Conservation (phyloP, 2,888 invertebrate genomes). For the Gonocerus acuteangulatus region DNA sequence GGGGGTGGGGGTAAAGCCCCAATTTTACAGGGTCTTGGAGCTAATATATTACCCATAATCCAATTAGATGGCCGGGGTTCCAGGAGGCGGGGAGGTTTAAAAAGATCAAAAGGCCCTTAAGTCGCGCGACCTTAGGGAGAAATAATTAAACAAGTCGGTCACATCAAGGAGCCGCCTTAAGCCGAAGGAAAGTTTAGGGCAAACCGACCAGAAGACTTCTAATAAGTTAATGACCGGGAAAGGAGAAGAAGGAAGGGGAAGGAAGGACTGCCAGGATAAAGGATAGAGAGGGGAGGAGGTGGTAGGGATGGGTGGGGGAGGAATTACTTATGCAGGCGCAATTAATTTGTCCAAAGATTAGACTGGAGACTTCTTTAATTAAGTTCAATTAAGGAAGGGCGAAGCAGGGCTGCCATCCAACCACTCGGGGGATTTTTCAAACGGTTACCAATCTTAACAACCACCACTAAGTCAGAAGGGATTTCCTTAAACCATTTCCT, state of each 20-base stretch:
- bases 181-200: conserved; percentile 24
- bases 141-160: conserved; percentile 37
- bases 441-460: no score
- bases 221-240: conserved; percentile 38
- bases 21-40: conserved; percentile 27
- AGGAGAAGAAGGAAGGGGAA: conserved; percentile 27
- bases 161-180: conserved; percentile 33
- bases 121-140: conserved; percentile 6
- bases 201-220: conserved; percentile 30
- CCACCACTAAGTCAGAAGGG: no score
- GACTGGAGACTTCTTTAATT: conserved; percentile 38
- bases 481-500: no score
- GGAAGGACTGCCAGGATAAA: conserved; percentile 15
- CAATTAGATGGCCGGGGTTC: conserved; percentile 33
- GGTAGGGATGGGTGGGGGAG: no score
- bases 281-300: conserved; percentile 30
- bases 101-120: conserved; percentile 34
- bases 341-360: conserved; percentile 39
- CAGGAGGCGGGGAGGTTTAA: conserved; percentile 26
- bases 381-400: conserved; percentile 38
- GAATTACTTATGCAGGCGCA: conserved; percentile 38
- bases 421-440: conserved; percentile 15
- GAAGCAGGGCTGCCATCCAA: conserved; percentile 16
- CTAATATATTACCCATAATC: conserved; percentile 36
- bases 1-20: conserved; percentile 17